Evolutionary conservation across 2,797 vertebrate species (phyloP), one percentile per base, ranked within the genome.

Genomic region (Lycodopsis pacificus): DNA sequence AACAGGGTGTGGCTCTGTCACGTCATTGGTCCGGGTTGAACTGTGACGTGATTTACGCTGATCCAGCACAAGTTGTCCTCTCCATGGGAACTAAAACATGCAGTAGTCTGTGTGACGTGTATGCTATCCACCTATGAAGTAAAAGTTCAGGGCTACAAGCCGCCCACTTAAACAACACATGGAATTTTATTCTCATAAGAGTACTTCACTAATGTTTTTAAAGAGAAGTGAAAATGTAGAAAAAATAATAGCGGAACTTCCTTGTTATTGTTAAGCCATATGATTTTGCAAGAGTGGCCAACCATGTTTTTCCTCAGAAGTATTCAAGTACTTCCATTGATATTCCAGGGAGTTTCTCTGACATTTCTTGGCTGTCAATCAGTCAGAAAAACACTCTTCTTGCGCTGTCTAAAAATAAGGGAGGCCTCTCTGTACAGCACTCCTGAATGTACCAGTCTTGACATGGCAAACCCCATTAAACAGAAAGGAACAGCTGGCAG

Each of bases 401-500:
- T 11, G 3, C 15, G 4, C 8, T 49, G 30, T 65, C 1, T 25
- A 6, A 57, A 25, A 30, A 57, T 57, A 70, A 32, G 13, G 15
- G 13, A 30, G 5, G 11, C 15, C 36, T 48, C 44, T 15, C 32
- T 5, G 9, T 38, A 10, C 20, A 54, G 12, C 53, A 61, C 62
- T 67, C 49, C 34, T 20, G 15, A 64, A 72, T 82, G 81, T 54
- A 22, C n/a, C 34, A 66, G 59, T 57, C 20, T 73, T 57, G 6
- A 13, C 53, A 34, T 25, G 4, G 53, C 48, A 25, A 30, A 36
- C 38, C 5, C 1, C 51, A 67, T 76, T 62, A 82, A 78, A 72
- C 56, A 76, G 61, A 84, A 59, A 85, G 56, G 68, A 80, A 63
- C 86, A 89, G 58, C 77, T 90, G 84, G 48, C 54, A 78, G 25